phyloP scores from a whole-genome alignment of 2,888 invertebrate genomes.

The Ectropis crepuscularia region DNA sequence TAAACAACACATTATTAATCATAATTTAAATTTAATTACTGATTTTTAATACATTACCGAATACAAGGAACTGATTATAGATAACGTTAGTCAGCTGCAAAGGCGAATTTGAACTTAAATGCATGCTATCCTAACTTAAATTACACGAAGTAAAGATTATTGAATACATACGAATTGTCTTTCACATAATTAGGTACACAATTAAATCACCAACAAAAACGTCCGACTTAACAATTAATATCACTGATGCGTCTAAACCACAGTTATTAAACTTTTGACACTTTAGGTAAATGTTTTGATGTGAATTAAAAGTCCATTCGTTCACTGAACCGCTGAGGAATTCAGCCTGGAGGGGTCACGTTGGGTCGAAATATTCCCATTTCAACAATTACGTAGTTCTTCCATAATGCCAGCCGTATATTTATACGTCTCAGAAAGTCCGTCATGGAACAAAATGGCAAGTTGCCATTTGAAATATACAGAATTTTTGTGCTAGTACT shows the following conservation, averaged over 20 bases:
- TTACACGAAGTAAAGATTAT: not conserved
- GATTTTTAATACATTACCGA: slow-evolving; percentile 5
- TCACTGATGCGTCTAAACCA: slow-evolving; percentile 20
- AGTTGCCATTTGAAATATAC: slow-evolving; percentile 69
- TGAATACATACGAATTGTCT: not conserved
- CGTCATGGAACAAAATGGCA: slow-evolving; percentile 73
- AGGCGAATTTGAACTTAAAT: not conserved
- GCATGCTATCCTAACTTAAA: not conserved
- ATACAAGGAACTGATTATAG: not conserved
- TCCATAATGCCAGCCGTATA: slow-evolving; percentile 66
- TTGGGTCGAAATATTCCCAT: slow-evolving; percentile 51
- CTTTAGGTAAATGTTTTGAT: slow-evolving; percentile 13
- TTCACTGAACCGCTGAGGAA: slow-evolving; percentile 50
- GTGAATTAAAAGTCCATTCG: slow-evolving; percentile 26
- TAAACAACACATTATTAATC: slow-evolving; percentile 24
- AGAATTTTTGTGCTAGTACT: slow-evolving; percentile 49
- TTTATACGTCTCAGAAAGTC: slow-evolving; percentile 71
- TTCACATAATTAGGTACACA: not conserved
- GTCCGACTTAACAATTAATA: slow-evolving; percentile 19
- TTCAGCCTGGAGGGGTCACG: slow-evolving; percentile 44
- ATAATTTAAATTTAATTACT: slow-evolving; percentile 22
- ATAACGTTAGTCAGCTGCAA: not conserved
- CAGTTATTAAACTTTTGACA: slow-evolving; percentile 9
- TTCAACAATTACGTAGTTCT: slow-evolving; percentile 63
- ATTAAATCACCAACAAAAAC: slow-evolving; percentile 6